These are phyloP conservation scores for Schizopygopsis malacanthus DNA, from an alignment of 2,797 vertebrate genomes.

Conservation along the genomic window DNA sequence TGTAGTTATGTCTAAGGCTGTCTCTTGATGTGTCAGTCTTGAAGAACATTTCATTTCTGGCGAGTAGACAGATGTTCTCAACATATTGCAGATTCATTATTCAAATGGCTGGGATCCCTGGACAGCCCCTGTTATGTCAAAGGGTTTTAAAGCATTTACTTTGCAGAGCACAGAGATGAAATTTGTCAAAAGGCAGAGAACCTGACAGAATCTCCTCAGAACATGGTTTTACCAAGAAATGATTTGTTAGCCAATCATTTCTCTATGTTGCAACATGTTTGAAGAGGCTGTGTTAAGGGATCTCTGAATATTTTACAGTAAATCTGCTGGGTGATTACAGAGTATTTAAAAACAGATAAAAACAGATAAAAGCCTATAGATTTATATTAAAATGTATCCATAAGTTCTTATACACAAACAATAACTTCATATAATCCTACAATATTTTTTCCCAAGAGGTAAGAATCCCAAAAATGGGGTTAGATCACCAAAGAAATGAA, in stretches of 20 bases:
- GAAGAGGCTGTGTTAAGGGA: conserved; percentile 60
- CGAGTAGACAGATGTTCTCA: conserved; percentile 79
- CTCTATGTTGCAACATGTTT: conserved; percentile 68
- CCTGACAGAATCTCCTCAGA: conserved; percentile 80
- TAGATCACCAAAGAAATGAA: background rate
- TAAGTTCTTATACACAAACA: background rate
- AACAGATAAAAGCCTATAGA: background rate
- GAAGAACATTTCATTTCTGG: conserved; percentile 59
- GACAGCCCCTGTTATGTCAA: conserved; percentile 78
- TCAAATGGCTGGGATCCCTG: conserved; percentile 74
- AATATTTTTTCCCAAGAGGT: background rate
- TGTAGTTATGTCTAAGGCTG: conserved; percentile 54
- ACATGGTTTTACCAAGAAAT: conserved; percentile 78
- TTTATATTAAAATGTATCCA: background rate
- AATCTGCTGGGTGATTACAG: background rate
- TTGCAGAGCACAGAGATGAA: conserved; percentile 73
- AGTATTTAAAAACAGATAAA: conserved; percentile 5
- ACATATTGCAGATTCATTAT: conserved; percentile 84
- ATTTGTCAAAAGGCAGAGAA: conserved; percentile 78
- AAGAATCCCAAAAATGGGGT: background rate
- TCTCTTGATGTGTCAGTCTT: conserved; percentile 55
- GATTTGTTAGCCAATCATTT: conserved; percentile 76
- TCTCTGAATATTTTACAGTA: conserved; percentile 76
- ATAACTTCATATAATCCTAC: background rate
- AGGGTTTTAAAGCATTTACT: conserved; percentile 83